Conservation (phyloP, 1,140 invertebrate genomes). For the Bombus ignitus region DNA sequence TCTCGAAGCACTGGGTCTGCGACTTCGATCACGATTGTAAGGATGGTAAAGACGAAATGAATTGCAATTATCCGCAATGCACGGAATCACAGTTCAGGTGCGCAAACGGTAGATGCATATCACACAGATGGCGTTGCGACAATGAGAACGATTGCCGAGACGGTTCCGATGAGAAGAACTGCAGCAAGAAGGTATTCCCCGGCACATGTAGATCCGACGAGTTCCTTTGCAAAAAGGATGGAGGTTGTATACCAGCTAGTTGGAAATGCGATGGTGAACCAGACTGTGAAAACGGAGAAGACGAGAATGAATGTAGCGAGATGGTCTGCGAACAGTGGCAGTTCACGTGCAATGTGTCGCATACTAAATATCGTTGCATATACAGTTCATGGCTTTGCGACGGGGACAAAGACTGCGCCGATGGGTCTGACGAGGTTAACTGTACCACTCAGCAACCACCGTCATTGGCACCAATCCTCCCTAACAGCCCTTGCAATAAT, state of each 20-base stretch:
- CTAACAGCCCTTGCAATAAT: slow-evolving; percentile 85
- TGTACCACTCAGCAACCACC: slow-evolving; percentile 80
- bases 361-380: slow-evolving; percentile 73
- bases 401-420: slow-evolving; percentile 87
- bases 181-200: slow-evolving; percentile 72
- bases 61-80: slow-evolving; percentile 84
- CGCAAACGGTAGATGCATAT: slow-evolving; percentile 85
- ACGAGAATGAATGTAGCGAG: slow-evolving; percentile 75
- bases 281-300: slow-evolving; percentile 75
- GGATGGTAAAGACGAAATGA: slow-evolving; percentile 91
- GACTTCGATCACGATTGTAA: slow-evolving; percentile 88
- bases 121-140: slow-evolving; percentile 86
- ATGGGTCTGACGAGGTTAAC: slow-evolving; percentile 88
- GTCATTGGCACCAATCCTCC: slow-evolving; percentile 70
- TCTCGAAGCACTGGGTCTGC: slow-evolving; percentile 87
- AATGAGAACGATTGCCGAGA: slow-evolving; percentile 85
- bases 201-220: slow-evolving; percentile 81
- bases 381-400: slow-evolving; percentile 87
- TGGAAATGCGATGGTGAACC: slow-evolving; percentile 86
- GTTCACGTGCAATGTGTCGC: slow-evolving; percentile 76
- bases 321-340: slow-evolving; percentile 82
- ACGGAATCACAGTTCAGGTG: slow-evolving; percentile 84
- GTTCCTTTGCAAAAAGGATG: slow-evolving; percentile 81
- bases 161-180: slow-evolving; percentile 87
- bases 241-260: slow-evolving; percentile 82